Evolutionary conservation across 2,888 invertebrate species (phyloP).

Genomic region (Callosobruchus maculatus): DNA sequence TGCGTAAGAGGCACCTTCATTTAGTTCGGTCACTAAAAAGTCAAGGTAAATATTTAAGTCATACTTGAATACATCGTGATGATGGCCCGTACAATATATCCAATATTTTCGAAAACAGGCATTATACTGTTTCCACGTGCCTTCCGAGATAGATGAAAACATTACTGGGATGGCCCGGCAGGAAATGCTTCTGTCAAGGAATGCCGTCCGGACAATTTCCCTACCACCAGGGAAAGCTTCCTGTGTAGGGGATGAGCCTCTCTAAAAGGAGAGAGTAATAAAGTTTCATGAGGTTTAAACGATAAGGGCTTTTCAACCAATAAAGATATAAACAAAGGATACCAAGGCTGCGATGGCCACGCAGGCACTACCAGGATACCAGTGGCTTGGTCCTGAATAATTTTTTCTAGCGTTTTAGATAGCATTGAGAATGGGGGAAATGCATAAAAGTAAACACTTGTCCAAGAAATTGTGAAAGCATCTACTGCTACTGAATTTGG

Average conservation of each 20-base stretch:
- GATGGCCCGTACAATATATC: too few relatives aligned
- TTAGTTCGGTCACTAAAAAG: too few relatives aligned
- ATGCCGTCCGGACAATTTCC: conserved; percentile 22
- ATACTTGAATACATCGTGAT: too few relatives aligned
- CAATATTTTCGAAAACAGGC: too few relatives aligned
- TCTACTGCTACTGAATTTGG: too few relatives aligned
- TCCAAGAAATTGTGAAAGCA: too few relatives aligned
- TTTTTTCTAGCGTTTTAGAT: conserved; percentile 1
- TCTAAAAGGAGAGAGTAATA: conserved; percentile 1
- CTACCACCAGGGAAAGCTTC: conserved; percentile 18
- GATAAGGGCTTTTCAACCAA: neutral
- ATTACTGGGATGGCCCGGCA: conserved; percentile 20
- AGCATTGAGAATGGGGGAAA: conserved; percentile 18
- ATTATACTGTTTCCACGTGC: neutral
- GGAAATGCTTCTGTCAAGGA: conserved; percentile 13
- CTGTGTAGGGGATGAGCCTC: neutral
- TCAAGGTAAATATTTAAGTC: too few relatives aligned
- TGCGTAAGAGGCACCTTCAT: too few relatives aligned
- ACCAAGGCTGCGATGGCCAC: conserved; percentile 6
- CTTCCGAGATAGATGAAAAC: conserved; percentile 10
- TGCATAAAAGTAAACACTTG: too few relatives aligned
- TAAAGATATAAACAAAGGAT: neutral
- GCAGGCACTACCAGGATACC: conserved; percentile 2
- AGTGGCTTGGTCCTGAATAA: conserved; percentile 4
- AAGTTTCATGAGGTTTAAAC: neutral